Evolutionary conservation across 2,888 invertebrate genomes (phyloP).

Genomic region (Apotomis capreana): DNA sequence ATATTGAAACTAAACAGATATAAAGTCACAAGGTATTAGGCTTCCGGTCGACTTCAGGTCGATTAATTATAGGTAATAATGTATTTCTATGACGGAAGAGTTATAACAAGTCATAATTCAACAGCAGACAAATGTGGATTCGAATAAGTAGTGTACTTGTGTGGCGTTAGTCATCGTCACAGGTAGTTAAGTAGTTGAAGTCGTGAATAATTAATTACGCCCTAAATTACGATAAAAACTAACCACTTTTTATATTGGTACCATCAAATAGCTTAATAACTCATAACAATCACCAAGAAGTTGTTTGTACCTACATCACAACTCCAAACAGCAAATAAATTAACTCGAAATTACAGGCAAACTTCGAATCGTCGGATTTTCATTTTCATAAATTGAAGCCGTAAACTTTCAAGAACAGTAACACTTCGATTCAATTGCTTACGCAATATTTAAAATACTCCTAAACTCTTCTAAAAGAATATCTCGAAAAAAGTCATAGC

Average conservation of each 20-base stretch:
- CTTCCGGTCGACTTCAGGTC: too few species aligned
- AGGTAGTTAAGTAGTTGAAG: not conserved
- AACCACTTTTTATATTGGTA: not conserved
- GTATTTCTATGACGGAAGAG: too few species aligned
- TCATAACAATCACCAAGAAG: not conserved
- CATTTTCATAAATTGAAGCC: not conserved
- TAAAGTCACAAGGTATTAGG: too few species aligned
- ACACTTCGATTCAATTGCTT: not conserved
- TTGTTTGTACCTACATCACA: not conserved
- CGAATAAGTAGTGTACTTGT: not conserved
- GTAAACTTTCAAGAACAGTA: conserved; percentile 6
- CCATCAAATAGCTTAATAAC: not conserved
- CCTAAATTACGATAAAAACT: too few species aligned
- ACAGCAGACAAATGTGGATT: not conserved
- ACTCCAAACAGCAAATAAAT: not conserved
- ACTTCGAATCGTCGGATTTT: not conserved
- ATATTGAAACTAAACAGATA: too few species aligned
- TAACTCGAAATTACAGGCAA: conserved; percentile 2
- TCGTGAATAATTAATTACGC: not conserved
- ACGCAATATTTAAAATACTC: conserved; percentile 3
- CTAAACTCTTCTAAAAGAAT: not conserved
- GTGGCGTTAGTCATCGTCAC: not conserved
- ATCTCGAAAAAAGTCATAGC: not conserved
- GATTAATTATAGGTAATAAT: not conserved
- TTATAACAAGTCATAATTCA: too few species aligned